These are phyloP conservation scores for Belgica antarctica DNA, from an alignment of 2,888 invertebrate genomes.

Conservation along the genomic window DNA sequence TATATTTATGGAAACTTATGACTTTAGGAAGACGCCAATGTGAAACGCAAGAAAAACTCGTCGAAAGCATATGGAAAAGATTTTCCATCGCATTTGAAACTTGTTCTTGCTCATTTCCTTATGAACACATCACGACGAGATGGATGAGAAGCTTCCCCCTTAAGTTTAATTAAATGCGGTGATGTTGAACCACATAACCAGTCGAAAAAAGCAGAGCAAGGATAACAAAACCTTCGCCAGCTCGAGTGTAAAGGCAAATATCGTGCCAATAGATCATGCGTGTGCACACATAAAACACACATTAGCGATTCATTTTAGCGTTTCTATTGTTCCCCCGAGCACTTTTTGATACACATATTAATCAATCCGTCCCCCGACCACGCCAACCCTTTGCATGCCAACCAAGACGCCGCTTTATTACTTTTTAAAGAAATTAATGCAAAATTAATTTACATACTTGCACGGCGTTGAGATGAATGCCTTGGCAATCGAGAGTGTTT, in stretches of 20 bases:
- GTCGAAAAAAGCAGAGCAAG: too few species aligned
- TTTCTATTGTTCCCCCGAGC: conserved; percentile 29
- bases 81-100: conserved; percentile 1
- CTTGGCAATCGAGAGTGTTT: conserved; percentile 31
- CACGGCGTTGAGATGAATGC: neutral
- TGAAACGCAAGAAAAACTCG: neutral
- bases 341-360: conserved; percentile 6
- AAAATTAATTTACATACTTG: conserved; percentile 24
- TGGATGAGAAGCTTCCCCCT: neutral
- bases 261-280: conserved; percentile 34
- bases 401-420: neutral
- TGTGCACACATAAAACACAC: conserved; percentile 22
- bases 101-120: conserved; percentile 13
- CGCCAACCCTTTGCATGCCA: conserved; percentile 17
- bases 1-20: conserved; percentile 39
- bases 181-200: neutral
- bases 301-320: conserved; percentile 23
- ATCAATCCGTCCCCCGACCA: conserved; percentile 21
- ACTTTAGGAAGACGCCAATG: conserved; percentile 20
- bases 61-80: neutral
- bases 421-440: conserved; percentile 21
- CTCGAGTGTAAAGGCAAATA: conserved; percentile 38
- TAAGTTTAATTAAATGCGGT: conserved; percentile 19
- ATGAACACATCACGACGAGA: neutral
- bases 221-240: too few species aligned